Base-by-base conservation (phyloP, 1,140 invertebrate genomes). In the Helicoverpa zea region DNA sequence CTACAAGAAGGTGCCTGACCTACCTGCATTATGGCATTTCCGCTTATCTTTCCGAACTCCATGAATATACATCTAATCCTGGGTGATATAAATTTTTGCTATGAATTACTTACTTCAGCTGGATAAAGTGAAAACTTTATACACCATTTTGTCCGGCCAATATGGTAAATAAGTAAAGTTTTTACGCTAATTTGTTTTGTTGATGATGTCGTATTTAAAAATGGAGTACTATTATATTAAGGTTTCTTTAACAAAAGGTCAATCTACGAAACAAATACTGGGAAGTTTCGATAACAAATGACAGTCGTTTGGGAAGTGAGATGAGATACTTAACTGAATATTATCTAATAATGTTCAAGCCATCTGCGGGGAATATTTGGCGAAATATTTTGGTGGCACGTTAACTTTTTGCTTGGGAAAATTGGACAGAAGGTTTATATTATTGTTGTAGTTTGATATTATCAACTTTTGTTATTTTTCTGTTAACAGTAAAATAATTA, bases 61-160 rank as follows among this genome's bases (percentile, higher is more conserved):
- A 23, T 23, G 23, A 23, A 2, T 23, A 23, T 23, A 79, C 70
- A 75, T 47, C 12, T 61, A 83, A 83, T 83, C 75, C 74, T 16
- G 54, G 54, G 12, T 52, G 74, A 70, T 49, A 83, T 79, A 83
- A 76, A 83, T 83, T 75, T 80, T 58, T 23, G n/a, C 74, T 66
- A 58, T 49, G 76, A 56, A 79, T 79, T 68, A 47, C 76, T 79
- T 68, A 47, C 76, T 79, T 70, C 49, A 70, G 51, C 16, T 52
- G 16, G 52, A 35, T 43, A 78, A 75, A 78, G 63, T 56, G 14
- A 58, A 61, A 79, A 79, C 30, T 68, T 79, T 68, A 56, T 56
- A 23, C 63, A 70, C 23, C 29, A 29, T 78, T 79, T 79, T 43
- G 47, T 52, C 29, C 3, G n/a, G 64, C 2, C 29, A 68, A 66